A percentile compares a stretch with the other conserved stretches of the same genome.
These are phyloP conservation scores for Stenodema calcarata DNA, from an alignment of 2,888 invertebrate species.

Conservation along the genomic window DNA sequence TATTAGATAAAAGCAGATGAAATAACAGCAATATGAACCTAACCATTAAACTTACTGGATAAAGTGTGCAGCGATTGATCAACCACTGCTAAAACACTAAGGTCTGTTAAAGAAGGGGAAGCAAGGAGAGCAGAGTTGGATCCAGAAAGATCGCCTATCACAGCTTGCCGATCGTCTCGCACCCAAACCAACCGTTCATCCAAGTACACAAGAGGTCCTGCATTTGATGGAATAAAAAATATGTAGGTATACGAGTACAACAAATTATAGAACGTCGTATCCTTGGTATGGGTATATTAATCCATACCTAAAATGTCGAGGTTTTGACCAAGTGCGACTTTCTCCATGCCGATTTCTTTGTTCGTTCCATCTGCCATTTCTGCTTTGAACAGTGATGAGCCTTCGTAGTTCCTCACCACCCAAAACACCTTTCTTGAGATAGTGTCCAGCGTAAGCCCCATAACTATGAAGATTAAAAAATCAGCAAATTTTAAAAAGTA, in stretches of 20 bases:
- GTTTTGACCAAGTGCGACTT: slow-evolving; percentile 64
- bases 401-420: slow-evolving; percentile 81
- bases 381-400: slow-evolving; percentile 75
- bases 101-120: slow-evolving; percentile 70
- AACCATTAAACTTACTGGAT: slow-evolving; percentile 26
- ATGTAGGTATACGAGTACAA: too few species aligned
- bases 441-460: slow-evolving; percentile 83
- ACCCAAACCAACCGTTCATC: slow-evolving; percentile 85
- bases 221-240: not conserved
- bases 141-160: slow-evolving; percentile 78
- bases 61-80: slow-evolving; percentile 66
- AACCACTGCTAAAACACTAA: slow-evolving; percentile 75
- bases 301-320: slow-evolving; percentile 66
- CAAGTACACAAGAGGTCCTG: slow-evolving; percentile 77
- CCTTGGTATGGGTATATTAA: not conserved
- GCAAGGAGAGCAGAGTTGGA: slow-evolving; percentile 74
- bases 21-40: too few species aligned
- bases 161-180: slow-evolving; percentile 74
- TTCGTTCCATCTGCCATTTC: slow-evolving; percentile 68
- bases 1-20: too few species aligned
- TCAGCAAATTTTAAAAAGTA: not conserved
- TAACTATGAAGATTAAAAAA: slow-evolving; percentile 65
- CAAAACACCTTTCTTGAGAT: slow-evolving; percentile 80
- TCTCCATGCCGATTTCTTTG: slow-evolving; percentile 61
- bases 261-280: not conserved